Conservation (phyloP, 2,113 vertebrate species). For the Lophius piscatorius region DNA sequence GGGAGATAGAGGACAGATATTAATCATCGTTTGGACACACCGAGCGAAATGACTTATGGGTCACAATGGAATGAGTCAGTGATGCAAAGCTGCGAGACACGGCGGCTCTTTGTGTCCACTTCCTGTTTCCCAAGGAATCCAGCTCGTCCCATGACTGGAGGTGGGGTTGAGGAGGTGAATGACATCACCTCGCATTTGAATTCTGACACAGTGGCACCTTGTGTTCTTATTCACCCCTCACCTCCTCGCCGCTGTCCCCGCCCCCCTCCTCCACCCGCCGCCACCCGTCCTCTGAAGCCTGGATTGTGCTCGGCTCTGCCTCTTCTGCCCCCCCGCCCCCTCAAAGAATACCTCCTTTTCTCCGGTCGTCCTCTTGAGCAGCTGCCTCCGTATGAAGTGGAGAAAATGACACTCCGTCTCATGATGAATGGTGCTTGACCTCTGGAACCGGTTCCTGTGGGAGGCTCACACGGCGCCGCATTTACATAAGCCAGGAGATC, state of each 20-base stretch:
- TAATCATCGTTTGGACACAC: constrained; percentile 93
- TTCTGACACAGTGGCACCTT: constrained; percentile 97
- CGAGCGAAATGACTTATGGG: constrained; percentile 80
- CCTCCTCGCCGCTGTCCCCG: too few species aligned
- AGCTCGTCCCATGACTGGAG: constrained; percentile 91
- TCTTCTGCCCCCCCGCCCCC: constrained; percentile 65
- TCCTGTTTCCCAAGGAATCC: constrained; percentile 89
- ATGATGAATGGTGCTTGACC: constrained; percentile 99
- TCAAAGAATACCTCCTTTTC: constrained; percentile 79
- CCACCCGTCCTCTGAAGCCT: constrained; percentile 80
- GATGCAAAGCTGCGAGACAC: constrained; percentile 86
- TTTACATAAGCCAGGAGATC: constrained; percentile 69
- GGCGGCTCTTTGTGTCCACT: constrained; percentile 88
- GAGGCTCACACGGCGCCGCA: constrained; percentile 77
- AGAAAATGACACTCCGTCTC: constrained; percentile 95
- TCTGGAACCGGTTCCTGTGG: constrained; percentile 81
- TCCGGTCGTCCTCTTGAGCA: constrained; percentile 77
- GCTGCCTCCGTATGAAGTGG: constrained; percentile 91
- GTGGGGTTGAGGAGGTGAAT: constrained; percentile 80
- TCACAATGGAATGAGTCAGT: constrained; percentile 91
- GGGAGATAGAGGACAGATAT: constrained; percentile 93
- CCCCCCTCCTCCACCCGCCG: too few species aligned
- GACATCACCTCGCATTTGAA: constrained; percentile 94
- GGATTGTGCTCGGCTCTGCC: constrained; percentile 88
- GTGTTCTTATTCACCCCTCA: constrained; percentile 81